Conservation (phyloP, 2,797 vertebrate species). For the Gallinago stenura region DNA sequence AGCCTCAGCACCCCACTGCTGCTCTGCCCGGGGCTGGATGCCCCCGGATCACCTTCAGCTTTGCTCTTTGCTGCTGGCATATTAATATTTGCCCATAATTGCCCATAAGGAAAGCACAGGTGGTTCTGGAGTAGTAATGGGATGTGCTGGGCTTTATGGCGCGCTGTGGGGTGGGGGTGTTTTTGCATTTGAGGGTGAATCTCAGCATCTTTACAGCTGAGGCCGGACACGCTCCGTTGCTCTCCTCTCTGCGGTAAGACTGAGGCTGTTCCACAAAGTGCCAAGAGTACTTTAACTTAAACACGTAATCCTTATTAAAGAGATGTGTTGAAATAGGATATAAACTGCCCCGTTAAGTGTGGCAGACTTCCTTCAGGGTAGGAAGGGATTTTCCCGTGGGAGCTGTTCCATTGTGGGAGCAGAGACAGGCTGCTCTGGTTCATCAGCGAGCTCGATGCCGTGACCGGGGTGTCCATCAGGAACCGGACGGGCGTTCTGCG, state of each 20-base stretch:
- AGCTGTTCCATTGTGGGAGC: background rate
- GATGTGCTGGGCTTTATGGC: background rate
- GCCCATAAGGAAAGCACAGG: background rate
- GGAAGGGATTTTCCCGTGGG: background rate
- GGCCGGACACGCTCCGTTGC: rapidly evolving
- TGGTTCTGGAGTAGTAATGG: background rate
- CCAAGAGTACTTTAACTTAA: background rate
- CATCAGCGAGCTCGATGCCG: rapidly evolving
- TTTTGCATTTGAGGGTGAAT: rapidly evolving
- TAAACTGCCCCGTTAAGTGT: background rate
- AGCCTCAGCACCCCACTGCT: background rate
- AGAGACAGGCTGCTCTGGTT: background rate
- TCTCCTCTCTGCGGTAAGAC: background rate
- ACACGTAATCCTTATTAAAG: background rate
- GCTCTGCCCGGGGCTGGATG: background rate
- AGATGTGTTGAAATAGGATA: background rate
- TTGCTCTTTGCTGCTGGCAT: background rate
- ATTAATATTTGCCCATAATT: background rate
- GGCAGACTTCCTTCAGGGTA: background rate
- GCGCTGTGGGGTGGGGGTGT: background rate
- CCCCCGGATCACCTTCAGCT: rapidly evolving
- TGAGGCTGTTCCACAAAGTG: background rate
- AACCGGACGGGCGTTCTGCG: background rate
- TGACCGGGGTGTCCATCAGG: background rate
- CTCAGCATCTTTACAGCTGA: no score